Evolutionary conservation across 2,113 vertebrate genomes (phyloP).

Genomic region (Rhombomys opimus): DNA sequence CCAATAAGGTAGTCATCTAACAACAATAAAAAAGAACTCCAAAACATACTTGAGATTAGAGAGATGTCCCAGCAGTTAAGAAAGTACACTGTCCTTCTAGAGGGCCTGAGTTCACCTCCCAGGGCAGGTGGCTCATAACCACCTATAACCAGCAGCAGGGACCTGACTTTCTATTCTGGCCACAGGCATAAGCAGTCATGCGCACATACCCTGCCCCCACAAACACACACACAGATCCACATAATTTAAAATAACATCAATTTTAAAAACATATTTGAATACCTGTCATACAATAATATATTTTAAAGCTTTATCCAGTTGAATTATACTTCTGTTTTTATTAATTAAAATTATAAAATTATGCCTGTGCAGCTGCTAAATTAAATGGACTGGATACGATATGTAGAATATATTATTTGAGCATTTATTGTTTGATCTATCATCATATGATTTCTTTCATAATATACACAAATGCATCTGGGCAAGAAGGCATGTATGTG

Average conservation of each 20-base stretch:
- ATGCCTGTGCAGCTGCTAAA: not conserved
- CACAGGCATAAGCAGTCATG: not conserved
- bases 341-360: constrained; percentile 45
- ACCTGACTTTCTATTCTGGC: not conserved
- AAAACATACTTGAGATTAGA: not conserved
- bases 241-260: not conserved
- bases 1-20: not conserved
- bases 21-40: not conserved
- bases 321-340: constrained; percentile 7
- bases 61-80: not conserved
- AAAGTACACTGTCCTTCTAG: not conserved
- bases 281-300: not conserved
- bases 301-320: constrained; percentile 6
- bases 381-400: not conserved
- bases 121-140: not conserved
- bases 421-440: not conserved
- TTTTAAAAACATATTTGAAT: not conserved
- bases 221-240: too few species aligned
- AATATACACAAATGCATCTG: too few species aligned
- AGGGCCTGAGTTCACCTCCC: not conserved
- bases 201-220: not conserved
- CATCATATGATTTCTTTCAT: not conserved
- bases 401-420: not conserved
- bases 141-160: not conserved
- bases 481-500: not conserved